Evolutionary conservation across 2,797 vertebrate genomes (phyloP).

Genomic region (Mionectes olivaceus): DNA sequence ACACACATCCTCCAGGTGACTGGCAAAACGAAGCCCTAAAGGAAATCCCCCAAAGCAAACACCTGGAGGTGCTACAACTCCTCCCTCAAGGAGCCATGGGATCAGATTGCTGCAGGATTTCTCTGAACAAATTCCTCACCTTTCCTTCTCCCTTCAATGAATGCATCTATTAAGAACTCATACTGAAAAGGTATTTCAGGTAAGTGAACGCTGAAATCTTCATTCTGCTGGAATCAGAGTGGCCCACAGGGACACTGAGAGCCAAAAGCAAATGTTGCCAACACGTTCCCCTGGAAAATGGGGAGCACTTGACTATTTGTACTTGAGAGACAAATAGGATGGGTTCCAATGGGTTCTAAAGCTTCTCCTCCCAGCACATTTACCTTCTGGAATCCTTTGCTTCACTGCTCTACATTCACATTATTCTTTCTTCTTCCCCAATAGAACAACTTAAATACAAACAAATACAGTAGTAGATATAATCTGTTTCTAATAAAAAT

Average conservation of each 20-base stretch:
- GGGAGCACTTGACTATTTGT: neutral
- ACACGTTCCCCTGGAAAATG: neutral
- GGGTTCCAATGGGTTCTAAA: neutral
- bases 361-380: neutral
- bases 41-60: neutral
- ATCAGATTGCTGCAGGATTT: neutral
- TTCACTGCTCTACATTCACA: neutral
- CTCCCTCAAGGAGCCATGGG: neutral
- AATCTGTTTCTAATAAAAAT: neutral
- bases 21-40: neutral
- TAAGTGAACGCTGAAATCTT: neutral
- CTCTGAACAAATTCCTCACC: neutral
- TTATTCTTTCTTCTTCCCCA: neutral
- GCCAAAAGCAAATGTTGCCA: neutral
- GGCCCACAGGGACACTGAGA: neutral
- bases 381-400: neutral
- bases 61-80: neutral
- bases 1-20: neutral
- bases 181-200: neutral
- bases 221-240: neutral
- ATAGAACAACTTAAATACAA: neutral
- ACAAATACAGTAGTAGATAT: neutral
- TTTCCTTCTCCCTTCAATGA: neutral
- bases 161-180: neutral
- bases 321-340: neutral